Percentiles rank a stretch among this genome's conserved stretches.
Conservation (phyloP, 2,797 vertebrate species). For the Cheirogaleus major region DNA sequence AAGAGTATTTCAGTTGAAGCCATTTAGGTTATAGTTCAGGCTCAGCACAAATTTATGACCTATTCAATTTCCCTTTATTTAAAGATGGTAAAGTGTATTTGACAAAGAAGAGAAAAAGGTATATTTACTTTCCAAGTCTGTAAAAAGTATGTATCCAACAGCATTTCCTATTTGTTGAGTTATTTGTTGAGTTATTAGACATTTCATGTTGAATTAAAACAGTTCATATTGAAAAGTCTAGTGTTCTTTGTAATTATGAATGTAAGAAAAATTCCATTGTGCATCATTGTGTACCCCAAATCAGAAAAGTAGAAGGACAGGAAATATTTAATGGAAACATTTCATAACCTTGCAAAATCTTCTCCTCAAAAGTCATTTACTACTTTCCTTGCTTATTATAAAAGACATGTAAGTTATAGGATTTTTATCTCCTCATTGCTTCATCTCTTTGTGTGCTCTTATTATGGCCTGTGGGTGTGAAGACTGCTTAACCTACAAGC, state of each 20-base stretch:
- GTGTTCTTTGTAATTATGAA: neutral
- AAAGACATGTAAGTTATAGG: neutral
- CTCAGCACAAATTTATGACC: neutral
- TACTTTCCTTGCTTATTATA: neutral
- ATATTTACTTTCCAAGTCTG: conserved; percentile 10
- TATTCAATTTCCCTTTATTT: conserved; percentile 42
- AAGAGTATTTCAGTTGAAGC: conserved; percentile 6
- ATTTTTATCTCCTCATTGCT: neutral
- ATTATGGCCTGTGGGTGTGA: neutral
- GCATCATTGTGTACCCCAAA: neutral
- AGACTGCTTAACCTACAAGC: neutral
- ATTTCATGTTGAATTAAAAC: neutral
- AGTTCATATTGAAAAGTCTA: conserved; percentile 1
- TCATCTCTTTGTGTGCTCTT: neutral
- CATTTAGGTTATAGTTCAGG: neutral
- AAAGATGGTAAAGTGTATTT: conserved; percentile 22
- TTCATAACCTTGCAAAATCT: neutral
- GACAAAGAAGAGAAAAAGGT: conserved; percentile 20
- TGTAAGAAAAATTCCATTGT: neutral
- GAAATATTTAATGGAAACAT: neutral
- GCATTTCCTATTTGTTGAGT: conserved; percentile 3
- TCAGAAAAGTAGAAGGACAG: neutral
- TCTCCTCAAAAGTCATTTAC: neutral
- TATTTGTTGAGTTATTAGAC: neutral
- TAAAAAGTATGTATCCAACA: neutral